Percentiles rank a stretch among this genome's conserved stretches.
Conservation (phyloP, 2,888 invertebrate species). For the Drosophila infuscata region DNA sequence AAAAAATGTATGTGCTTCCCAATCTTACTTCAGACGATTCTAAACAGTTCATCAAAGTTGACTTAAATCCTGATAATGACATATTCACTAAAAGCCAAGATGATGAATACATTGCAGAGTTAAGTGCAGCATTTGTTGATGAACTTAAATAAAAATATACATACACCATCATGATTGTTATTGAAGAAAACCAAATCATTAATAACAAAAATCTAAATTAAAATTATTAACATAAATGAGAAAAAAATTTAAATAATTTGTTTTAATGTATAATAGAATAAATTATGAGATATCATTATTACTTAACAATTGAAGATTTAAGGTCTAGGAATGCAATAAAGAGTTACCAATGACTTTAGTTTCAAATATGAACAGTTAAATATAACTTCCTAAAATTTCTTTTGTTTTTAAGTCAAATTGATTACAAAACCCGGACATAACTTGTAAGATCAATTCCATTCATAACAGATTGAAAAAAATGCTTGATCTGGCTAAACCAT, state of each 20-base stretch:
- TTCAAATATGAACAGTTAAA: not conserved
- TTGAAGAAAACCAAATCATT: not conserved
- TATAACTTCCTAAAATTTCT: not conserved
- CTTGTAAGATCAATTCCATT: not conserved
- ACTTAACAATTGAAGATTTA: not conserved
- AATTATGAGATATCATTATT: not conserved
- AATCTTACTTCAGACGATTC: not conserved
- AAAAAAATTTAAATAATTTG: not conserved
- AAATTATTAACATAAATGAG: not conserved
- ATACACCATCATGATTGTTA: not conserved
- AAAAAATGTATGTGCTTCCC: not conserved
- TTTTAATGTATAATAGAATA: not conserved
- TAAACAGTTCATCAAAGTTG: not conserved
- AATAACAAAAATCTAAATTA: not conserved
- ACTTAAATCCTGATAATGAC: not conserved
- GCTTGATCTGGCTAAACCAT: too few relatives aligned
- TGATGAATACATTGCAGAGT: slow-evolving; percentile 36
- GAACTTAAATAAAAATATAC: slow-evolving; percentile 34
- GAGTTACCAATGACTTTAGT: not conserved
- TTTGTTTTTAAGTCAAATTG: not conserved
- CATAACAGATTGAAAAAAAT: not conserved
- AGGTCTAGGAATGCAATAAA: not conserved
- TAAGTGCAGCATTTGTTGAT: slow-evolving; percentile 48
- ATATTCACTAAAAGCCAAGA: slow-evolving; percentile 11
- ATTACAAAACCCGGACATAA: not conserved